A percentile compares a stretch with the other conserved stretches of the same genome.
Conservation (phyloP, 2,888 invertebrate genomes). For the Sminthurinus aureus region DNA sequence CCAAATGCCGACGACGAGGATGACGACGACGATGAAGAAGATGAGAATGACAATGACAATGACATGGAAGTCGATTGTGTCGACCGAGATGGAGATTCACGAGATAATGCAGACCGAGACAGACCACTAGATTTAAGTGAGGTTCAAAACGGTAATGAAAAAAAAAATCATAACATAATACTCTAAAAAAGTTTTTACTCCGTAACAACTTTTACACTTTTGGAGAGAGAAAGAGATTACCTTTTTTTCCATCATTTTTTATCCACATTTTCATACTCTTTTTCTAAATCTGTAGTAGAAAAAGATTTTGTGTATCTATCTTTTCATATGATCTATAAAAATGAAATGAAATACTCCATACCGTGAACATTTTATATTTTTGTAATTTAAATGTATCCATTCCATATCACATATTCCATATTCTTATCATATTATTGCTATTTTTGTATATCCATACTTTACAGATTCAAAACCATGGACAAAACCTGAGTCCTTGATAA, state of each 20-base stretch:
- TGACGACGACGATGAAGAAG: conserved; percentile 45
- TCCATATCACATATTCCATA: background rate
- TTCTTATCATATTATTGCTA: background rate
- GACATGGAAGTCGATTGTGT: conserved; percentile 59
- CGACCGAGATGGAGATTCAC: conserved; percentile 56
- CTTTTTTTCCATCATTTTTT: conserved; percentile 13
- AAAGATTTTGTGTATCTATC: background rate
- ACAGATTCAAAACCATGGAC: conserved; percentile 46
- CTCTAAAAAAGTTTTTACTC: background rate
- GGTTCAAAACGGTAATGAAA: conserved; percentile 58
- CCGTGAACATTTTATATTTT: background rate
- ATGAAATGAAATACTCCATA: background rate
- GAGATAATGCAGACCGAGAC: conserved; percentile 42
- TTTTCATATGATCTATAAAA: background rate
- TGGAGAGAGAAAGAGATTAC: conserved; percentile 5
- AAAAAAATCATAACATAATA: conserved; percentile 9
- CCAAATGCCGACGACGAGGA: conserved; percentile 44
- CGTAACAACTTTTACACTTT: conserved; percentile 7
- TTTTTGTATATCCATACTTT: background rate
- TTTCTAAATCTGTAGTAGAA: background rate
- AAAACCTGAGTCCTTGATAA: conserved; percentile 44
- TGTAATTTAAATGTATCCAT: background rate
- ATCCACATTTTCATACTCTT: background rate
- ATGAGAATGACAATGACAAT: conserved; percentile 47
- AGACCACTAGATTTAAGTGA: conserved; percentile 59